phyloP scores from a whole-genome alignment of 2,113 vertebrate genomes.

The Colaptes auratus region DNA sequence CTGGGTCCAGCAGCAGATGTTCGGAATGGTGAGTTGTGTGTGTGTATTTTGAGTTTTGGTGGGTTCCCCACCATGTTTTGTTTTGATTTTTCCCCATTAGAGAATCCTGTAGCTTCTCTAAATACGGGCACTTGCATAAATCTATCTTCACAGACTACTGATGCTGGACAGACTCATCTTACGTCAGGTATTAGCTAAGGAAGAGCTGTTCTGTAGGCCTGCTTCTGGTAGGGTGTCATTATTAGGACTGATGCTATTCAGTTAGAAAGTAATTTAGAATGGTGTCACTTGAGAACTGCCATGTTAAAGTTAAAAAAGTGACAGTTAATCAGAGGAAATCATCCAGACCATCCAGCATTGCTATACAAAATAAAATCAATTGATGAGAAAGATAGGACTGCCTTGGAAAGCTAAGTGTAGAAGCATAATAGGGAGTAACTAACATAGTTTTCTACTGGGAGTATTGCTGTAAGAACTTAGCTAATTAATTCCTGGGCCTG shows the following conservation, averaged over 20 bases:
- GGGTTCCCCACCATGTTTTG: not conserved
- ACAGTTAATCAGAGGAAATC: not conserved
- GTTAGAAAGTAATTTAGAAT: not conserved
- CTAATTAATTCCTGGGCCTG: not conserved
- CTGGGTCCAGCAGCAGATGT: slow-evolving; percentile 94
- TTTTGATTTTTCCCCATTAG: not conserved
- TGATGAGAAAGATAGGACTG: not conserved
- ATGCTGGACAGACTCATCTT: not conserved
- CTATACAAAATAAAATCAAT: not conserved
- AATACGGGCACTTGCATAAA: not conserved
- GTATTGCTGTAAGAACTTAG: not conserved
- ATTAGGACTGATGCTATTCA: not conserved
- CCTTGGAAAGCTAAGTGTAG: not conserved
- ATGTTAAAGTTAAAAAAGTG: not conserved
- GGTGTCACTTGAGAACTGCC: not conserved
- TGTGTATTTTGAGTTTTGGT: not conserved
- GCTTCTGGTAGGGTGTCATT: not conserved
- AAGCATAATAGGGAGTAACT: not conserved
- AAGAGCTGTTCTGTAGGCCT: not conserved
- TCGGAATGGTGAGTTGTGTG: slow-evolving; percentile 83
- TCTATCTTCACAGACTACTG: not conserved
- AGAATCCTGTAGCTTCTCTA: not conserved
- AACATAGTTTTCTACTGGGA: not conserved
- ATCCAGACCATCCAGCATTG: not conserved
- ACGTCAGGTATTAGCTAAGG: not conserved